Conservation (phyloP, 1,140 invertebrate species). For the Caenorhabditis brenneri region DNA sequence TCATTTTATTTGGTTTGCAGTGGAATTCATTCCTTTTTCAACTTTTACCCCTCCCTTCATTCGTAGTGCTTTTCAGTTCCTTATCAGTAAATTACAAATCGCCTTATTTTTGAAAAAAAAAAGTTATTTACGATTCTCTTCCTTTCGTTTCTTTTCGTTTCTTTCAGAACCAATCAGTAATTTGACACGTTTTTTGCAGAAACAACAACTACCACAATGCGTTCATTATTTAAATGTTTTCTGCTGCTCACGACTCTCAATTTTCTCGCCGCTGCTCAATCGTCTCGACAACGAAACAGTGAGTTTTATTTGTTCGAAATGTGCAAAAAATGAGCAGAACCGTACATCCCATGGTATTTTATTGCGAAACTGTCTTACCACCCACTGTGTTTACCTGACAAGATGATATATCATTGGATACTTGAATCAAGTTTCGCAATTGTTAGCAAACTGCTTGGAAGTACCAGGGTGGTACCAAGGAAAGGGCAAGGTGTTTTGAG, state of each 20-base stretch:
- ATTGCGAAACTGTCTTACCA: neutral
- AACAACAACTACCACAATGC: neutral
- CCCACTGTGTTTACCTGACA: neutral
- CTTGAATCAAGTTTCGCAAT: neutral
- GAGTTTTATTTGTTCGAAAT: constrained; percentile 31
- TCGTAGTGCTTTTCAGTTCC: neutral
- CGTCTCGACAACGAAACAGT: neutral
- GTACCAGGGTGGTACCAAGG: neutral
- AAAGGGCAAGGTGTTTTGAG: neutral
- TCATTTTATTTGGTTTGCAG: neutral
- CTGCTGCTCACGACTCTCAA: neutral
- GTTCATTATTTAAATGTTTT: neutral
- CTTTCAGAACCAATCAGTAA: neutral
- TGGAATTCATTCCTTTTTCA: too few relatives aligned
- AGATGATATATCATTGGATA: neutral
- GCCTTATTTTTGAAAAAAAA: neutral
- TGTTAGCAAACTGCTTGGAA: neutral
- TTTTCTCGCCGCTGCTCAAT: neutral
- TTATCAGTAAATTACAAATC: neutral
- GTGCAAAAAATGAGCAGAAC: neutral
- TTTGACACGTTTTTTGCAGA: neutral
- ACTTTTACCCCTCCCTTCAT: neutral
- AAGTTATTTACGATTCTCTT: too few relatives aligned
- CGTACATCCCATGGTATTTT: neutral
- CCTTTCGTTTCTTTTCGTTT: neutral